phyloP scores from a whole-genome alignment of 2,888 invertebrate species.

The Chirona hameri region DNA sequence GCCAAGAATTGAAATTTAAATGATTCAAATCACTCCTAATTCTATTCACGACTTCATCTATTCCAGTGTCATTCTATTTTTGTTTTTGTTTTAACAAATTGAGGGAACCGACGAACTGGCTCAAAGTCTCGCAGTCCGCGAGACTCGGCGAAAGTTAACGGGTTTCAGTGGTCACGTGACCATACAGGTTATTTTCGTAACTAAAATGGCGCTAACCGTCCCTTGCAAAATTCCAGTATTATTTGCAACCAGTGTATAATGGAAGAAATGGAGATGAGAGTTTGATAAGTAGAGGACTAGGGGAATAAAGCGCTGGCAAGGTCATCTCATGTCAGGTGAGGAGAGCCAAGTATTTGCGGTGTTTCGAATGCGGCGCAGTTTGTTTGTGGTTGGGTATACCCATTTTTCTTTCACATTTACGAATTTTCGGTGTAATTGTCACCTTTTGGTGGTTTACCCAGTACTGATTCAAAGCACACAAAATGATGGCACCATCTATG shows the following conservation, averaged over 20 bases:
- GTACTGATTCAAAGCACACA: no score
- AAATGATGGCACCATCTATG: no score
- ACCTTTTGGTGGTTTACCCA: no score
- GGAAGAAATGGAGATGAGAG: not conserved
- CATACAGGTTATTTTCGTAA: slow-evolving; percentile 29
- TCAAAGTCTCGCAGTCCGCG: not conserved
- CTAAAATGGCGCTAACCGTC: slow-evolving; percentile 31
- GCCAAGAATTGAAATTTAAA: no score
- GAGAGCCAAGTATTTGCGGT: not conserved
- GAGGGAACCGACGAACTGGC: not conserved
- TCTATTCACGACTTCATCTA: no score
- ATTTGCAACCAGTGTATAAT: not conserved
- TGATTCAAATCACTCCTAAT: no score
- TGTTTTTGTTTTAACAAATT: not conserved
- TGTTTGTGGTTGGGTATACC: not conserved
- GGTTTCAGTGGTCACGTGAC: slow-evolving; percentile 26
- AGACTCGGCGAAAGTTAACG: slow-evolving; percentile 25
- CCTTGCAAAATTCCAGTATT: slow-evolving; percentile 24
- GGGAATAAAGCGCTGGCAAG: not conserved
- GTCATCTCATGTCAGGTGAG: not conserved
- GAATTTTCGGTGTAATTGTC: not conserved
- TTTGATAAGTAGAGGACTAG: not conserved
- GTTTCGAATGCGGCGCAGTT: slow-evolving; percentile 8
- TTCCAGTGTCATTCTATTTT: not conserved
- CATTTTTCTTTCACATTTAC: not conserved